Conservation (phyloP, 2,888 invertebrate genomes). For the Cepaea hortensis region DNA sequence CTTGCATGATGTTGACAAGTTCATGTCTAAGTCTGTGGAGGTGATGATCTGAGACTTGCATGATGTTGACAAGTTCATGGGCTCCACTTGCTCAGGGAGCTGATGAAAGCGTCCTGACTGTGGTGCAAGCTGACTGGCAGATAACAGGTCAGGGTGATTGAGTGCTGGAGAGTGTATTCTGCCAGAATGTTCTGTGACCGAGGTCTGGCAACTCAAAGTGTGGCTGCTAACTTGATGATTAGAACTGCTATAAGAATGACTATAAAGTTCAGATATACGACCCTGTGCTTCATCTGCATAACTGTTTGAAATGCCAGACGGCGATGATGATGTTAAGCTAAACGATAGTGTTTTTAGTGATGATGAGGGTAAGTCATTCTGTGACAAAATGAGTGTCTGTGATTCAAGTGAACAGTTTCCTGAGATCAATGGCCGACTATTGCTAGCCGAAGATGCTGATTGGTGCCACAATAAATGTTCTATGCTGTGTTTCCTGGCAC, state of each 20-base stretch:
- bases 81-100: slow-evolving; percentile 44
- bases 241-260: slow-evolving; percentile 3
- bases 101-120: slow-evolving; percentile 1
- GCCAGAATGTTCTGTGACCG: neutral
- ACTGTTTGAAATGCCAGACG: neutral
- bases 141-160: neutral
- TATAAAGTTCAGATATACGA: slow-evolving; percentile 8
- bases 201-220: neutral
- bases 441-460: neutral
- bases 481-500: slow-evolving; percentile 32
- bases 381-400: slow-evolving; percentile 8
- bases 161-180: slow-evolving; percentile 1
- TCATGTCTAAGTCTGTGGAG: slow-evolving; percentile 20
- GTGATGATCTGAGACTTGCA: slow-evolving; percentile 21
- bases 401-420: slow-evolving; percentile 24
- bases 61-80: slow-evolving; percentile 45
- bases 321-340: slow-evolving; percentile 5
- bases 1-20: slow-evolving; percentile 42
- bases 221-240: neutral
- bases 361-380: slow-evolving; percentile 5
- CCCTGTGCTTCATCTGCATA: neutral
- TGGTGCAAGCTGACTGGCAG: slow-evolving; percentile 3
- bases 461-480: slow-evolving; percentile 35
- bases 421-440: slow-evolving; percentile 23
- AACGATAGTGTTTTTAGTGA: neutral